Evolutionary conservation across 2,888 invertebrate genomes (phyloP), one percentile per base, ranked within the genome.

Genomic region (Pharmacophagus antenor): DNA sequence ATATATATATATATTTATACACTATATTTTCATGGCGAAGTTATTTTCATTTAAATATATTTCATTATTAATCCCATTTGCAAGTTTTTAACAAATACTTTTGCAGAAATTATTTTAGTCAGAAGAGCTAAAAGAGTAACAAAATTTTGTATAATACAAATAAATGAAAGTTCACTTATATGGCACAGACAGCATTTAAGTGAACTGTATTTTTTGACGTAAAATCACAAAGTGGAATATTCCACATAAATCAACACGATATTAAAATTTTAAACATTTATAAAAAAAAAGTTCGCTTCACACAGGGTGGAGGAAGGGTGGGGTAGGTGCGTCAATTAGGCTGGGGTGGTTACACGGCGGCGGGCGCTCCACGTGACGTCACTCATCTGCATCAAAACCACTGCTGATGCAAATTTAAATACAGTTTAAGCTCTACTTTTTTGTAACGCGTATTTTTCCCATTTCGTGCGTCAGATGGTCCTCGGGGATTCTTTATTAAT

Each of bases 301-400:
- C 41, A 62, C 62, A 49, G 60, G 59, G 25, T 53, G 50, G 52
- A 27, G 6, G 27, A 6, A 10, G 27, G 27, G 27, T 10, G 3
- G 37, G 31, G 10, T 54, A 49, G 66, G 75, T 71, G 73, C 70
- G 77, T 78, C 77, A 83, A 84, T 82, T 82, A 70, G 67, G 65
- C 65, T 57, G 61, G 65, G 63, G 57, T 60, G 64, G 61, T 51
- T 27, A 46, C 44, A 46, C 47, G 62, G 53, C 47, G 62, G 53
- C 62, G 67, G 63, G 66, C 62, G 69, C 64, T 67, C 73, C 82
- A 81, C 77, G 81, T 85, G 84, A 83, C 86, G 85, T 83, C 84
- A 85, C 82, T 86, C 84, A 85, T 85, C 84, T 86, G 80, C 86
- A 85, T 84, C 77, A 71, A 74, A 73, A 68, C 73, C 76, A 69